phyloP scores from a whole-genome alignment of 2,888 invertebrate species.

The Ormia ochracea region DNA sequence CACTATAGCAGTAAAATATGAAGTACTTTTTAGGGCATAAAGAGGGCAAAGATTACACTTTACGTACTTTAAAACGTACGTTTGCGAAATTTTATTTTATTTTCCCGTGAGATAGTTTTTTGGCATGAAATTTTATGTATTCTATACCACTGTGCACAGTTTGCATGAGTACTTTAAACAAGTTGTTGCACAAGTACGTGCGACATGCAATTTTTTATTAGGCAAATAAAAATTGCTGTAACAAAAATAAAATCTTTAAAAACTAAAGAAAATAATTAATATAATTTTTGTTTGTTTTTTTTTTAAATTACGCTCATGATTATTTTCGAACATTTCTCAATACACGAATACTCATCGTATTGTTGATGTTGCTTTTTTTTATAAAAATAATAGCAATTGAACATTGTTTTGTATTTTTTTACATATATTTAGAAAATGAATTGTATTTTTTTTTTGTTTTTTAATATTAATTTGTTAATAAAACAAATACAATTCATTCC shows the following conservation, averaged over 20 bases:
- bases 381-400: constrained; percentile 33
- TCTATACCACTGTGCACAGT: constrained; percentile 20
- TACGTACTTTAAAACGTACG: neutral
- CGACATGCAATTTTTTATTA: constrained; percentile 58
- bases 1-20: too few species aligned
- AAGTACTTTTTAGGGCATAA: too few species aligned
- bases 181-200: constrained; percentile 60
- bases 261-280: neutral
- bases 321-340: constrained; percentile 11
- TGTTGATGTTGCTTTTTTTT: constrained; percentile 10
- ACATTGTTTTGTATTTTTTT: constrained; percentile 13
- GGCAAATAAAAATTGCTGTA: constrained; percentile 16
- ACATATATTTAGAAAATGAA: neutral
- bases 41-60: too few species aligned
- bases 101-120: neutral
- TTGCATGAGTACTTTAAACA: constrained; percentile 39
- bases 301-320: constrained; percentile 42
- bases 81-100: neutral
- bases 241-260: constrained; percentile 15
- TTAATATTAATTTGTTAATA: constrained; percentile 32
- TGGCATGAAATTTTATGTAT: too few species aligned
- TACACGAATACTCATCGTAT: neutral
- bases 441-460: constrained; percentile 15
- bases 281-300: too few species aligned
- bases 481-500: constrained; percentile 36